Evolutionary conservation across 2,797 vertebrate species (phyloP).

Genomic region (Acipenser transmontanus): DNA sequence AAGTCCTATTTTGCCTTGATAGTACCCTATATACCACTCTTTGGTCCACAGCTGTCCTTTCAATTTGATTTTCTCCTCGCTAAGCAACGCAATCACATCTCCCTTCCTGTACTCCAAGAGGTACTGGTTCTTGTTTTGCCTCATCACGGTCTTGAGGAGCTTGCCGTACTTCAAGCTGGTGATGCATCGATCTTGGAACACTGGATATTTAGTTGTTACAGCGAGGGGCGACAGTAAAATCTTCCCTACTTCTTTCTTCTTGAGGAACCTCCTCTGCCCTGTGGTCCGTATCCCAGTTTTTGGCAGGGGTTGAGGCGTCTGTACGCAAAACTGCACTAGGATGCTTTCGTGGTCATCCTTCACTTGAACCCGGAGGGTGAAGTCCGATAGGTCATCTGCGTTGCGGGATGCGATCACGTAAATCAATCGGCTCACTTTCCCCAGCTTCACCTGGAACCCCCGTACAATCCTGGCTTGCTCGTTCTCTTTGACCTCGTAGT

Average conservation of each 20-base stretch:
- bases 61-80: conserved; percentile 88
- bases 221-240: conserved; percentile 87
- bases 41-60: conserved; percentile 91
- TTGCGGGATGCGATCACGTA: conserved; percentile 77
- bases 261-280: conserved; percentile 82
- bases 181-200: conserved; percentile 84
- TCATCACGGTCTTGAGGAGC: conserved; percentile 84
- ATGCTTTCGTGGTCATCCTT: conserved; percentile 80
- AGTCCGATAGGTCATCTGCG: conserved; percentile 75
- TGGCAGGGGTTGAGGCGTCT: conserved; percentile 82
- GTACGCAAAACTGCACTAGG: conserved; percentile 90
- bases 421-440: conserved; percentile 82
- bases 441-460: conserved; percentile 87
- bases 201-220: conserved; percentile 75
- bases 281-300: conserved; percentile 61
- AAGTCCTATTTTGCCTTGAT: conserved; percentile 85
- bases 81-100: conserved; percentile 82
- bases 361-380: conserved; percentile 85
- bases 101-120: conserved; percentile 95
- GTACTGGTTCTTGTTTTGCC: conserved; percentile 90
- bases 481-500: conserved; percentile 72
- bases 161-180: conserved; percentile 83
- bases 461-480: conserved; percentile 73
- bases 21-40: conserved; percentile 96
- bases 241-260: conserved; percentile 90